phyloP scores from a whole-genome alignment of 2,888 invertebrate genomes.

The Conops quadrifasciatus region DNA sequence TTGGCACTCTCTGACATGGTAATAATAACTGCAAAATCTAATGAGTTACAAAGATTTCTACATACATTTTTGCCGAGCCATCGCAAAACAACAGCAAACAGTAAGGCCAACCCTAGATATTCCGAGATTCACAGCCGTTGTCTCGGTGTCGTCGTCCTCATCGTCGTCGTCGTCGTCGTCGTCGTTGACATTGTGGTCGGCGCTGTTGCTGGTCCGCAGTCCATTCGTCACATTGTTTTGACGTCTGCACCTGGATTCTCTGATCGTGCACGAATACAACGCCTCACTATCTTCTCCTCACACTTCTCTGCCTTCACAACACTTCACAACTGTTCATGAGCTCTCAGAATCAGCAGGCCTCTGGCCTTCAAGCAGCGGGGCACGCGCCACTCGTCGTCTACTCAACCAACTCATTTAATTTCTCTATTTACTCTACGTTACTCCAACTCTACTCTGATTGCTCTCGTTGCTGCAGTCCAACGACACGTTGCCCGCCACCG shows the following conservation, averaged over 20 bases:
- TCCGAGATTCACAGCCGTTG: slow-evolving; percentile 6
- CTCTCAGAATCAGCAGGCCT: not conserved
- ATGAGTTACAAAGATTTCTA: no score
- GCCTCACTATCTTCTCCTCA: not conserved
- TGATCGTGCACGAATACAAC: slow-evolving; percentile 17
- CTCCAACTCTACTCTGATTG: not conserved
- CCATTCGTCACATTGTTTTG: slow-evolving; percentile 32
- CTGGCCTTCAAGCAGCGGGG: slow-evolving; percentile 26
- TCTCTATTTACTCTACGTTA: slow-evolving; percentile 9
- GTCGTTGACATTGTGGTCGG: slow-evolving; percentile 9
- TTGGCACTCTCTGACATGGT: no score
- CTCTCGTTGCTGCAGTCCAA: slow-evolving; percentile 5
- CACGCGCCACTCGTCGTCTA: slow-evolving; percentile 26
- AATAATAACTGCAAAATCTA: no score
- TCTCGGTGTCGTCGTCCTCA: slow-evolving; percentile 2
- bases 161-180: slow-evolving; percentile 10
- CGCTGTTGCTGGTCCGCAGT: not conserved
- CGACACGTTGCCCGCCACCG: not conserved
- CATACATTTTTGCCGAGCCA: no score
- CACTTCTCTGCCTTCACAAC: not conserved
- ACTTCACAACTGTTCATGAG: not conserved
- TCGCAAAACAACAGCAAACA: no score
- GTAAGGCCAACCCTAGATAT: not conserved
- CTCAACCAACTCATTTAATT: not conserved
- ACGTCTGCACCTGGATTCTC: slow-evolving; percentile 31